A percentile compares a stretch with the other conserved stretches of the same genome.
phyloP scores from a whole-genome alignment of 2,113 vertebrate species.

The Puffinus mauretanicus region DNA sequence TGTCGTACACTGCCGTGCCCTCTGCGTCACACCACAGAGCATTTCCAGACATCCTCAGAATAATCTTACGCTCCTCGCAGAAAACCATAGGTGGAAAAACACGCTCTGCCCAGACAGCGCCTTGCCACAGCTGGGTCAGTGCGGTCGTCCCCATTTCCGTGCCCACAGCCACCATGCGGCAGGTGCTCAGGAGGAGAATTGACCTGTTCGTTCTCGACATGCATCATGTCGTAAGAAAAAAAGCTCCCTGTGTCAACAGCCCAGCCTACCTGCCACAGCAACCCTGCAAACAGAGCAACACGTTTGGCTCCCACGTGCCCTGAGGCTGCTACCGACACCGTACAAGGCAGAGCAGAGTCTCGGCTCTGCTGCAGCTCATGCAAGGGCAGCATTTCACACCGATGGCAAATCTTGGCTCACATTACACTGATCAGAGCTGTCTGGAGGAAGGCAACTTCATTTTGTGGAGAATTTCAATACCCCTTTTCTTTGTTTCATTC shows the following conservation, averaged over 20 bases:
- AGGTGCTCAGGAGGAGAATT: neutral
- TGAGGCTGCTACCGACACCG: neutral
- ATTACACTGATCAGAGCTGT: neutral
- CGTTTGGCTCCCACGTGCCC: rapidly evolving
- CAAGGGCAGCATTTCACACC: neutral
- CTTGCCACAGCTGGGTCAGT: rapidly evolving
- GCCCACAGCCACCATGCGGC: rapidly evolving
- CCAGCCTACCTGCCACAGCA: neutral
- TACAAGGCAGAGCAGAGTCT: neutral
- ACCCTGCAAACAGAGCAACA: neutral
- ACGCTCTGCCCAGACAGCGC: rapidly evolving
- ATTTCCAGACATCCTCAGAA: neutral
- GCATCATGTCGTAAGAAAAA: neutral
- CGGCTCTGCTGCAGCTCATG: neutral
- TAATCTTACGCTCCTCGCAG: neutral
- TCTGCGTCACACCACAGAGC: neutral
- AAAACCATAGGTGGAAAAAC: neutral
- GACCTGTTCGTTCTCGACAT: rapidly evolving
- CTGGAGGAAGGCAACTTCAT: neutral
- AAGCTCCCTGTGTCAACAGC: neutral
- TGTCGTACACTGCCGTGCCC: neutral
- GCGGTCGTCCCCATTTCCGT: rapidly evolving
- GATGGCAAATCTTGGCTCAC: neutral
- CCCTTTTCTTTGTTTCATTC: neutral
- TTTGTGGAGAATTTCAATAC: neutral